Percentiles rank a stretch among this genome's conserved stretches.
Conservation (phyloP, 2,797 vertebrate genomes). For the Perodicticus potto region DNA sequence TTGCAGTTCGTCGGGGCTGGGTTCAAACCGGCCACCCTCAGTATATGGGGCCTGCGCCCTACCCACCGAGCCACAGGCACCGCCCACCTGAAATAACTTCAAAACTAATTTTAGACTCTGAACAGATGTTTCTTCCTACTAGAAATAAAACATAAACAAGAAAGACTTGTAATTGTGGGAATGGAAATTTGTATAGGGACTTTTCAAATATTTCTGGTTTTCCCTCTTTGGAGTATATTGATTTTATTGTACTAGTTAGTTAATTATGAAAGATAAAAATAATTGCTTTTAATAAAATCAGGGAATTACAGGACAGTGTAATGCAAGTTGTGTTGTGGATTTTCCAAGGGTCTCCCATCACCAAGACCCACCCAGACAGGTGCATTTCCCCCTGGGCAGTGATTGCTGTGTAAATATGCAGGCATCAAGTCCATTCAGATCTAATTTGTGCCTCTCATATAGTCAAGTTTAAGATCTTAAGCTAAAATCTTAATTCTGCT, state of each 20-base stretch:
- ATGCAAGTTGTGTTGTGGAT: neutral
- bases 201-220: neutral
- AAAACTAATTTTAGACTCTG: neutral
- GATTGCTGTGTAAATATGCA: neutral
- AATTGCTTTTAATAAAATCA: neutral
- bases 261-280: neutral
- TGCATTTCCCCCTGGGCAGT: neutral
- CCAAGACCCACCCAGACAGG: neutral
- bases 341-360: neutral
- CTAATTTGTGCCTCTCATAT: neutral
- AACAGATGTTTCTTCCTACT: neutral
- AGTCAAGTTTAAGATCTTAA: neutral
- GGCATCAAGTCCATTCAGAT: neutral
- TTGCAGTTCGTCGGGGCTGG: too few species aligned
- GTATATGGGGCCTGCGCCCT: too few species aligned
- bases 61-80: too few species aligned
- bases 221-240: neutral
- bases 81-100: neutral
- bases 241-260: neutral
- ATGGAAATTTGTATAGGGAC: neutral
- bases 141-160: neutral
- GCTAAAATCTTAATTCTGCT: neutral
- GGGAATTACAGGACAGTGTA: neutral
- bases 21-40: too few species aligned
- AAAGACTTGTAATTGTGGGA: neutral